phyloP scores from a whole-genome alignment of 2,113 vertebrate species.

The Physeter macrocephalus region DNA sequence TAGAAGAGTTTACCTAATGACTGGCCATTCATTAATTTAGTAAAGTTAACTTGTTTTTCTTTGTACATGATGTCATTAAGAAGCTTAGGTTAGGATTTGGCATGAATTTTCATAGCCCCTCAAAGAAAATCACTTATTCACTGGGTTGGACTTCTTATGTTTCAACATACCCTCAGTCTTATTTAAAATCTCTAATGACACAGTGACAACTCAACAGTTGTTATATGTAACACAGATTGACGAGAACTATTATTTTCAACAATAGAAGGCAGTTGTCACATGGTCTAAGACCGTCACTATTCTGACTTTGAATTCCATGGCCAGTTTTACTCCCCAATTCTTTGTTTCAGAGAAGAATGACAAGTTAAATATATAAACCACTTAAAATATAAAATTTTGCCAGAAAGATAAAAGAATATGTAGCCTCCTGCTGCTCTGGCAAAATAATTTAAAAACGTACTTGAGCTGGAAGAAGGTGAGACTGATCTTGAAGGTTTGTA shows the following conservation, averaged over 20 bases:
- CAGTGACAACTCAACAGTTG: neutral
- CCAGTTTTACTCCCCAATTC: neutral
- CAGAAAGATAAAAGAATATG: neutral
- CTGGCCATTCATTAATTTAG: neutral
- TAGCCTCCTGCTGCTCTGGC: neutral
- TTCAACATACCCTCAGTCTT: neutral
- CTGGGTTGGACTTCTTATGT: neutral
- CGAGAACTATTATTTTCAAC: neutral
- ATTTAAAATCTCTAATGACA: neutral
- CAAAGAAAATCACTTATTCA: constrained; percentile 5
- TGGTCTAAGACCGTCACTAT: neutral
- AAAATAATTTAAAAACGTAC: neutral
- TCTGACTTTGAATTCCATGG: neutral
- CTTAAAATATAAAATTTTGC: neutral
- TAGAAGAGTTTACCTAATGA: neutral
- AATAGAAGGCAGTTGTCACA: neutral
- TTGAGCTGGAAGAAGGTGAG: neutral
- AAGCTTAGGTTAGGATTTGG: neutral
- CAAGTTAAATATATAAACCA: neutral
- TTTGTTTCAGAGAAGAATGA: constrained; percentile 11
- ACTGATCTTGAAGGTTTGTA: neutral
- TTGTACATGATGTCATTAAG: neutral
- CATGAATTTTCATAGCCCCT: neutral
- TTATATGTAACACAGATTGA: neutral
- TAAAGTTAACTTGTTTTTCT: neutral